Percentiles rank a stretch among this genome's conserved stretches.
These are phyloP conservation scores for Camptogramma bilineatum DNA, from an alignment of 2,888 invertebrate genomes.

Conservation along the genomic window DNA sequence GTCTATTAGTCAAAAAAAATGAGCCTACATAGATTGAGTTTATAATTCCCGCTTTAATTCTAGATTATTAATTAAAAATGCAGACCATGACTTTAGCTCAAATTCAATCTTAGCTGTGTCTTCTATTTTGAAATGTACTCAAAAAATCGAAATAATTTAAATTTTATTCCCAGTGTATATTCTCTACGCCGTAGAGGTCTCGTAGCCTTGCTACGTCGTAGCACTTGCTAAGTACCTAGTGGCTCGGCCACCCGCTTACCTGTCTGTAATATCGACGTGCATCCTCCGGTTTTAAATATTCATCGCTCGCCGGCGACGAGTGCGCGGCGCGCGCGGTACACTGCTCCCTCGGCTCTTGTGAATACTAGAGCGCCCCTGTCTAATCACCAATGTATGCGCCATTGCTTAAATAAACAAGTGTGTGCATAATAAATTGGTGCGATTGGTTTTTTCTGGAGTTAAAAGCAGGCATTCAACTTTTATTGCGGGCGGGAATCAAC, in stretches of 20 bases:
- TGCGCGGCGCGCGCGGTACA: conserved; percentile 45
- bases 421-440: conserved; percentile 17
- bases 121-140: no score
- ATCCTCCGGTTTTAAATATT: conserved; percentile 55
- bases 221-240: not conserved
- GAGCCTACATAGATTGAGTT: no score
- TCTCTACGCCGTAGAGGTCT: not conserved
- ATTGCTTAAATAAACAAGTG: conserved; percentile 28
- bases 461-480: conserved; percentile 3
- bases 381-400: conserved; percentile 54
- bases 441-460: conserved; percentile 23
- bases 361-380: conserved; percentile 48
- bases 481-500: not conserved
- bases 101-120: no score
- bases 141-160: no score
- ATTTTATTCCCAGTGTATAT: no score
- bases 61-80: no score
- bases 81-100: no score
- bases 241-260: conserved; percentile 13
- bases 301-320: conserved; percentile 45
- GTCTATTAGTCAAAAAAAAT: no score
- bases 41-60: no score
- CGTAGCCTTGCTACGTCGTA: conserved; percentile 5
- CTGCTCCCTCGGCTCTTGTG: conserved; percentile 53
- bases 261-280: conserved; percentile 49